Evolutionary conservation across 92 coral and sea anemone genomes (phyloP).

Genomic region (Paragorgia papillata): DNA sequence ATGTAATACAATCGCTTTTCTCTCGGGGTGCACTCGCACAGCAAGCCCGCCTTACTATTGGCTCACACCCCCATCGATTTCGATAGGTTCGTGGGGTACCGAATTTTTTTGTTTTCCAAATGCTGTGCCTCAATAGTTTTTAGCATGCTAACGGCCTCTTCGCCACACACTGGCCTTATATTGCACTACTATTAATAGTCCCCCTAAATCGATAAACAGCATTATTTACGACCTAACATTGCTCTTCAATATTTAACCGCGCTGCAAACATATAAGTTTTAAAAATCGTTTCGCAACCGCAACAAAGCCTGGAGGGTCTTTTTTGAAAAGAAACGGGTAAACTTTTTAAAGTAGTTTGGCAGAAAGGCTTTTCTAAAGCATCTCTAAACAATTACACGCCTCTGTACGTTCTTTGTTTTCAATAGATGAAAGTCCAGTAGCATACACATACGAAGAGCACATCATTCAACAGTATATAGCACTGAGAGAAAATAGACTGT

Average conservation of each 20-base stretch:
- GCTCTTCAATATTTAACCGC: not conserved
- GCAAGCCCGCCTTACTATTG: conserved; percentile 14
- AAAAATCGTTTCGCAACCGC: not conserved
- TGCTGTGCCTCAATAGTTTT: conserved; percentile 39
- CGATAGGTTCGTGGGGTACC: conserved; percentile 32
- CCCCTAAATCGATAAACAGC: not conserved
- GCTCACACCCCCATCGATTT: conserved; percentile 12
- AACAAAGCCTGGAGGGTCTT: too few relatives aligned
- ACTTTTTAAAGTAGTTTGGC: not conserved
- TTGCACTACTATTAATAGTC: not conserved
- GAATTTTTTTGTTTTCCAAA: conserved; percentile 38
- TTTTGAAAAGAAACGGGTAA: too few relatives aligned
- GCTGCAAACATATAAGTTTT: not conserved
- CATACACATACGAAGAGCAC: too few relatives aligned
- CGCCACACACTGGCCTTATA: conserved; percentile 6
- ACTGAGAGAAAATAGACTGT: not conserved
- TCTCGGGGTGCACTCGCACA: not conserved
- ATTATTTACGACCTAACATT: too few relatives aligned
- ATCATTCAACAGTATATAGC: too few relatives aligned
- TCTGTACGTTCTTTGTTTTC: conserved; percentile 15
- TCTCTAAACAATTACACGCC: conserved; percentile 31
- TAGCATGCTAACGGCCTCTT: conserved; percentile 31
- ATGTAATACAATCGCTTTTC: conserved; percentile 38
- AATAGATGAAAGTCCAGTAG: too few relatives aligned
- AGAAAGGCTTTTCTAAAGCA: conserved; percentile 4